Percentiles rank a stretch among this genome's conserved stretches.
These are phyloP conservation scores for Pasiphila rectangulata DNA, from an alignment of 2,888 invertebrate species.

Conservation along the genomic window DNA sequence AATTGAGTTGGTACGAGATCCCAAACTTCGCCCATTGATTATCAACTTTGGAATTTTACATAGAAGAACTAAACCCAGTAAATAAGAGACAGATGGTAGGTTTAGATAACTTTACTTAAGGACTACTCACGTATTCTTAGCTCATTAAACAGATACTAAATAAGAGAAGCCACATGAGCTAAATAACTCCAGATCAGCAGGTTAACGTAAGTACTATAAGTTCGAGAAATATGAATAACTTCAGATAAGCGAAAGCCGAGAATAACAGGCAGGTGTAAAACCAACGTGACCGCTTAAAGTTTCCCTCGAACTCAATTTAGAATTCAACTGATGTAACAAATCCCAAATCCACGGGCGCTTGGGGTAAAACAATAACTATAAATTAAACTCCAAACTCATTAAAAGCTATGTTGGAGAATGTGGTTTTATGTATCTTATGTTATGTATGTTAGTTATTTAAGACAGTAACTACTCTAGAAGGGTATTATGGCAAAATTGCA, in stretches of 20 bases:
- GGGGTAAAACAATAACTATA: constrained; percentile 74
- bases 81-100: too few species aligned
- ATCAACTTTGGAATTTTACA: constrained; percentile 41
- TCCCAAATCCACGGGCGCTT: constrained; percentile 54
- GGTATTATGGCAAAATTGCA: too few species aligned
- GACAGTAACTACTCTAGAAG: too few species aligned
- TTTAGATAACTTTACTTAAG: too few species aligned
- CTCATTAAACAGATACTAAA: too few species aligned
- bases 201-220: neutral
- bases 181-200: neutral
- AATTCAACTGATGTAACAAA: constrained; percentile 54
- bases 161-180: neutral
- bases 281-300: constrained; percentile 46
- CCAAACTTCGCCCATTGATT: constrained; percentile 49
- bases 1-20: constrained; percentile 50
- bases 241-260: constrained; percentile 11
- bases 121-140: too few species aligned
- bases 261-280: constrained; percentile 36
- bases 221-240: constrained; percentile 4
- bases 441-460: constrained; percentile 33
- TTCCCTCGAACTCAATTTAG: constrained; percentile 46
- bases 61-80: constrained; percentile 29
- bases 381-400: constrained; percentile 75
- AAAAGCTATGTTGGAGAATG: constrained; percentile 51
- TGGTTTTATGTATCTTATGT: constrained; percentile 32